Evolutionary conservation across 1,140 invertebrate genomes (phyloP), one percentile per base, ranked within the genome.

Genomic region (Colletes latitarsis): DNA sequence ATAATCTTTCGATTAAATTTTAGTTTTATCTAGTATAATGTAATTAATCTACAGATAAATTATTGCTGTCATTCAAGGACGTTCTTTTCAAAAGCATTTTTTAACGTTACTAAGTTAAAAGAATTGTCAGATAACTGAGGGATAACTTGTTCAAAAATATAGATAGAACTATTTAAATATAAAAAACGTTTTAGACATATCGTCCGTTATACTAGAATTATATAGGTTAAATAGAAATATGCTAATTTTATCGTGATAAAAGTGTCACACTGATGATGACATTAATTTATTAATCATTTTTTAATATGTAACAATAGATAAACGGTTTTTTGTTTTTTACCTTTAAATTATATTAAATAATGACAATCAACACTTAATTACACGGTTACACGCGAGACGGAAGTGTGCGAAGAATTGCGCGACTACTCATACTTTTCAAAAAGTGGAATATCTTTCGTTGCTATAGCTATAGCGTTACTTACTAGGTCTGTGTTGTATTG

Each of bases 371-470:
- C 30, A 53, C 30, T 41, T 15, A 4, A 21, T 46, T 41, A 30
- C 71, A 64, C 46, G 66, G 41, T 84, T 41, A 49, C 60, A 79
- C 30, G 41, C 64, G 19, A 43, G 60, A 21, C 60, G 66, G 21
- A 75, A 69, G 60, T 68, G 63, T 55, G 62, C 14, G n/a, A 58
- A 57, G 46, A 17, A 41, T 41, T 58, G 21, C 19, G 66, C 46
- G 73, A 82, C 41, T 63, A 66, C 46, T 46, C n/a, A 8, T 17
- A 66, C n/a, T 69, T 39, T 17, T 12, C n/a, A 62, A 72, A 83
- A 70, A 83, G 72, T 81, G 71, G 55, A 84, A 71, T 85, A 80
- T 75, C 71, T 86, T 80, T 58, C 67, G 58, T 83, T 70, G 74
- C 77, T n/a, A 14, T 21, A 53, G 74, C 77, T n/a, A 14, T 21